A percentile compares a stretch with the other conserved stretches of the same genome.
Evolutionary conservation across 2,113 vertebrate genomes (phyloP).

Genomic region (Antigone vipio): DNA sequence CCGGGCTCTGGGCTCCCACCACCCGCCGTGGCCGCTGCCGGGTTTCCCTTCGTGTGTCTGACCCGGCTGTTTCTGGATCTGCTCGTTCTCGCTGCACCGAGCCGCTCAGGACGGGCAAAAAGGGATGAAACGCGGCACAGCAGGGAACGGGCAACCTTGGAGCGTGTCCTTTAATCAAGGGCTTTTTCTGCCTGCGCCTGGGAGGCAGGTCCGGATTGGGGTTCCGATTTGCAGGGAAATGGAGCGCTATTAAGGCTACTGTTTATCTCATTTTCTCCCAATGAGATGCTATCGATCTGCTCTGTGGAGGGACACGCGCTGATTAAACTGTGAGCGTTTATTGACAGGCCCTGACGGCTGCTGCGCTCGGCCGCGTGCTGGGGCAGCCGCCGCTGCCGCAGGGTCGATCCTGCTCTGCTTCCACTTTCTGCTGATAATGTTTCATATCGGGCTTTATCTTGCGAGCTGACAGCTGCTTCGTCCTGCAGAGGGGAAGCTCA

Average conservation of each 20-base stretch:
- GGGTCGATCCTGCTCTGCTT: background rate
- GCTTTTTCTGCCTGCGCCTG: background rate
- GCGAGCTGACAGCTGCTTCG: background rate
- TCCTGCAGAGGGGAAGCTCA: background rate
- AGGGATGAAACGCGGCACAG: fast-evolving
- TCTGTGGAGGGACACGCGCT: background rate
- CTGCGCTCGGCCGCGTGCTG: background rate
- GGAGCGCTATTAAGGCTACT: background rate
- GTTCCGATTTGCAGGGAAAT: background rate
- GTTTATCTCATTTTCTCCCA: slow-evolving; percentile 61
- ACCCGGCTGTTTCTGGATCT: background rate
- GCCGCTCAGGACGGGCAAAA: background rate
- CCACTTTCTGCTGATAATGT: background rate
- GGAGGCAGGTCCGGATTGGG: background rate
- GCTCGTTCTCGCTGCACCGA: fast-evolving
- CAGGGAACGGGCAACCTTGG: background rate
- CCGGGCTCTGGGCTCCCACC: background rate
- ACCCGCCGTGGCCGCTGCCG: fast-evolving
- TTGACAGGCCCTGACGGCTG: background rate
- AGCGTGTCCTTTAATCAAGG: background rate
- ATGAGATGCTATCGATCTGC: background rate
- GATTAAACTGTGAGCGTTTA: slow-evolving; percentile 1
- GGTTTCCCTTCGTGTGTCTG: background rate
- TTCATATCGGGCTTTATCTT: background rate
- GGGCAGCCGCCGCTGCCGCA: background rate